These are phyloP conservation scores for Melospiza georgiana DNA, from an alignment of 2,113 vertebrate species.

Conservation along the genomic window DNA sequence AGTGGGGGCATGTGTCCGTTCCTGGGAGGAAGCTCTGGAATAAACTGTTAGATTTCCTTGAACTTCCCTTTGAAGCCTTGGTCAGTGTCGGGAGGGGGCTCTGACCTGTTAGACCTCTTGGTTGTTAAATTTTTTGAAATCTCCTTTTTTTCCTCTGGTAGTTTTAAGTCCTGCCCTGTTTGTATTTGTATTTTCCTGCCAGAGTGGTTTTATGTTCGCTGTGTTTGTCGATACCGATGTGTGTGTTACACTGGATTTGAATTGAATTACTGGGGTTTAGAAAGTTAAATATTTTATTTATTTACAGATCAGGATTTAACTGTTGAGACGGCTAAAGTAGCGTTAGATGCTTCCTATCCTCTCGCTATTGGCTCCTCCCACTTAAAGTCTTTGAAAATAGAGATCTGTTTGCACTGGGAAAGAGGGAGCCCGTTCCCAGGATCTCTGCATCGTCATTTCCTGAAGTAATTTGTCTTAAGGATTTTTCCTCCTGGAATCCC, in stretches of 20 bases:
- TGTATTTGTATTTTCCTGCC: neutral
- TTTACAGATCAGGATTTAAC: neutral
- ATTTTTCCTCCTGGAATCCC: neutral
- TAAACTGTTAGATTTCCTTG: neutral
- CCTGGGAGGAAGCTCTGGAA: neutral
- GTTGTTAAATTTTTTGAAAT: neutral
- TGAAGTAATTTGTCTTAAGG: slow-evolving; percentile 12
- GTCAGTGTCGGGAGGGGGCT: neutral
- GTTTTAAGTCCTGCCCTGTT: neutral
- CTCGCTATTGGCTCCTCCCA: slow-evolving; percentile 32
- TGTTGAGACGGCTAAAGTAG: neutral
- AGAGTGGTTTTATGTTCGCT: neutral
- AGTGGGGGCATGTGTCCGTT: neutral
- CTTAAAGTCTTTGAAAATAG: slow-evolving; percentile 58
- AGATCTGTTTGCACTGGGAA: slow-evolving; percentile 28
- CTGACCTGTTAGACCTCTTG: neutral
- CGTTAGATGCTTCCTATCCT: neutral
- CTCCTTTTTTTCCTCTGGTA: neutral
- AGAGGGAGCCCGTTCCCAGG: slow-evolving; percentile 54
- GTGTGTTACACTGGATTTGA: neutral
- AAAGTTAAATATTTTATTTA: neutral
- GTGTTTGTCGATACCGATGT: neutral
- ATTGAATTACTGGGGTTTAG: neutral
- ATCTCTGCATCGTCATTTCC: slow-evolving; percentile 54
- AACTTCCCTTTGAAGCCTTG: neutral